phyloP scores from a whole-genome alignment of 2,113 vertebrate species.

The Mystacornis crossleyi region DNA sequence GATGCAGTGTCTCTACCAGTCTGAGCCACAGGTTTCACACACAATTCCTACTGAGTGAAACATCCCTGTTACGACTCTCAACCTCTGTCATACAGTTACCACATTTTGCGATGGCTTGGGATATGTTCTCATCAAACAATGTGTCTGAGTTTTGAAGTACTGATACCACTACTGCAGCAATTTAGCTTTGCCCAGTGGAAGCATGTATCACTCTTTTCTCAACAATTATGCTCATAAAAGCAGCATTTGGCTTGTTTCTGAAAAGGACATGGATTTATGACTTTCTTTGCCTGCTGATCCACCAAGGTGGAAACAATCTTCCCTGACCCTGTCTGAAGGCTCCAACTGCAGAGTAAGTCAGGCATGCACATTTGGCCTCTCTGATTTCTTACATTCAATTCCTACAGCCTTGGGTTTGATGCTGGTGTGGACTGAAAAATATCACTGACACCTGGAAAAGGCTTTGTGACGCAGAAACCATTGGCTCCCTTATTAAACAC shows the following conservation, averaged over 20 bases:
- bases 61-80: not conserved
- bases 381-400: not conserved
- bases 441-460: not conserved
- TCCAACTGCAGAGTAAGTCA: not conserved
- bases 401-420: not conserved
- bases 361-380: not conserved
- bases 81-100: not conserved
- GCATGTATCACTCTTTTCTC: not conserved
- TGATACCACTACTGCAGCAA: not conserved
- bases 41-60: not conserved
- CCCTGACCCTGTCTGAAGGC: not conserved
- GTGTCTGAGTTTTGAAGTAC: not conserved
- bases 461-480: not conserved
- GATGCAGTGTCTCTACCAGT: not conserved
- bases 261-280: not conserved
- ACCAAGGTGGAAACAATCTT: not conserved
- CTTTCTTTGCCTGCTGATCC: not conserved
- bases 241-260: not conserved
- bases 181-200: not conserved
- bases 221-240: not conserved
- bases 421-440: not conserved
- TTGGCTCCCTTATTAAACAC: not conserved
- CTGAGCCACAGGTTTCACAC: not conserved
- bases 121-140: not conserved
- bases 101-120: not conserved